These are phyloP conservation scores for Mellivora capensis DNA, from an alignment of 2,113 vertebrate species.

Conservation along the genomic window DNA sequence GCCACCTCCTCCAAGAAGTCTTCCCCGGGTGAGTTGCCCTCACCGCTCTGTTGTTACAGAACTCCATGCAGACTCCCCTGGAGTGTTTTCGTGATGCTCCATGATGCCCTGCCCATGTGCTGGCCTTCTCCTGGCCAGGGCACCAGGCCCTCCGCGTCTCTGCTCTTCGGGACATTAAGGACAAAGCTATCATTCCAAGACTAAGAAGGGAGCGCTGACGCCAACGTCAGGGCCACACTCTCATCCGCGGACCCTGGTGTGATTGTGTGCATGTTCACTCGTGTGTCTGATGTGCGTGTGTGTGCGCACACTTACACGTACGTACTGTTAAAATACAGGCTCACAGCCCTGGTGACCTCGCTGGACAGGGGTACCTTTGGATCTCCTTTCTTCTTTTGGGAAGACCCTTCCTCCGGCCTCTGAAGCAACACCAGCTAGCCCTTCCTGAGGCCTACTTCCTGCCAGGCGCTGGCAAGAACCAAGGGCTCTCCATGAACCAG, in stretches of 20 bases:
- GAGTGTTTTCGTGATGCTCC: neutral
- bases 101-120: neutral
- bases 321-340: neutral
- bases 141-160: neutral
- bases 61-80: neutral
- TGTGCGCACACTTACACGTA: neutral
- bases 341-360: neutral
- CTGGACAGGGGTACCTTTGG: neutral
- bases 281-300: neutral
- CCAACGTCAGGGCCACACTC: neutral
- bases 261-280: neutral
- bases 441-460: neutral
- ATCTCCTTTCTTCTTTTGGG: neutral
- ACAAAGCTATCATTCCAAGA: neutral
- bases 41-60: neutral
- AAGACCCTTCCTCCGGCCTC: neutral
- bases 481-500: neutral
- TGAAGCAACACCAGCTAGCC: neutral
- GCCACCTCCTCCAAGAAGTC: neutral
- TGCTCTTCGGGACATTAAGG: neutral
- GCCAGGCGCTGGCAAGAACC: neutral
- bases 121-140: neutral
- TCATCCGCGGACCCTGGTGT: neutral
- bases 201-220: neutral
- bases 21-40: neutral